Evolutionary conservation across 2,888 invertebrate genomes (phyloP).

Genomic region (Nesidiocoris tenuis): DNA sequence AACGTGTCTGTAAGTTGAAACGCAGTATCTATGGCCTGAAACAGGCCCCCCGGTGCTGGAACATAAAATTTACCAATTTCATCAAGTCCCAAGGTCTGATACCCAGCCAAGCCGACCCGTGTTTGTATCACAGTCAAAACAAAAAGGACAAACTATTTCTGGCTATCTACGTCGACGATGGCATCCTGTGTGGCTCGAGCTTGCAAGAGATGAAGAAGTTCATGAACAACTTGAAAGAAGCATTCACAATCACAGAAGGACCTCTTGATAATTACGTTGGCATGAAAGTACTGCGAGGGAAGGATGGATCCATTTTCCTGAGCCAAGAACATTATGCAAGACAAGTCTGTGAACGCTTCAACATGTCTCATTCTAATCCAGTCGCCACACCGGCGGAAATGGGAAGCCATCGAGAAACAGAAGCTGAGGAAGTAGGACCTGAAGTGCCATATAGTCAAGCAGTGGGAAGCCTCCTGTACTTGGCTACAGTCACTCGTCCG

Average conservation of each 20-base stretch:
- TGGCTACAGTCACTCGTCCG: neutral
- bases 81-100: neutral
- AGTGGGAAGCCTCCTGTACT: neutral
- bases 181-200: neutral
- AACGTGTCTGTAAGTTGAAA: constrained; percentile 25
- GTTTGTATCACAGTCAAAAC: neutral
- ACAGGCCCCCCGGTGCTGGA: constrained; percentile 7
- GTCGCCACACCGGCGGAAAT: neutral
- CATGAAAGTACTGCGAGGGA: neutral
- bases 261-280: neutral
- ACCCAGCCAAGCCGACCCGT: neutral
- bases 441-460: constrained; percentile 2
- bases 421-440: neutral
- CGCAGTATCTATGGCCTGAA: constrained; percentile 8
- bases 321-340: neutral
- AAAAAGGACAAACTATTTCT: neutral
- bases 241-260: constrained; percentile 15
- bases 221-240: constrained; percentile 5
- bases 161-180: constrained; percentile 3
- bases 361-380: neutral
- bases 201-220: neutral
- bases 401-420: neutral
- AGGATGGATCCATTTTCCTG: neutral
- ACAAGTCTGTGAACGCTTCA: neutral
- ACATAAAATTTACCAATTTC: neutral